phyloP scores from a whole-genome alignment of 2,113 vertebrate species.

The Embiotoca jacksoni region DNA sequence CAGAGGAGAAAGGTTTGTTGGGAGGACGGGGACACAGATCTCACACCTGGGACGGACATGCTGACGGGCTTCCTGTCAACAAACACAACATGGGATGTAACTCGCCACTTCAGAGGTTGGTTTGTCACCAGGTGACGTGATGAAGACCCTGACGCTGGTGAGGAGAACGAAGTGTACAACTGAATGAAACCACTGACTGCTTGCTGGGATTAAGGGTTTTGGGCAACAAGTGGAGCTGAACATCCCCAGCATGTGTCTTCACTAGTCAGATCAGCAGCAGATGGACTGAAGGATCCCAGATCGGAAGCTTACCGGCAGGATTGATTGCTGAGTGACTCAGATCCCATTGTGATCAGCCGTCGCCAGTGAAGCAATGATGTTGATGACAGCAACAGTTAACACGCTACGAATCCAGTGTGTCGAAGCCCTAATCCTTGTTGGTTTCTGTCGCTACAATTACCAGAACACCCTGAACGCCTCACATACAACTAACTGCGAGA shows the following conservation, averaged over 20 bases:
- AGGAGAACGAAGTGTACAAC: neutral
- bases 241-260: neutral
- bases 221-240: conserved; percentile 8
- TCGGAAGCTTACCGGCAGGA: neutral
- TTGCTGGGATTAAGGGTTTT: neutral
- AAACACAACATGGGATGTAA: neutral
- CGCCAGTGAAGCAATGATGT: neutral
- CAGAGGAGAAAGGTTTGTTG: no score
- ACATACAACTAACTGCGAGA: no score
- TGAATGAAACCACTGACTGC: neutral
- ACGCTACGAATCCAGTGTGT: no score
- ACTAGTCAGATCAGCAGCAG: neutral
- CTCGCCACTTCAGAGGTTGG: no score
- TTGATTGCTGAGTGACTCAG: neutral
- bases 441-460: no score
- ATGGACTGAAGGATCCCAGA: neutral
- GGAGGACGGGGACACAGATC: neutral
- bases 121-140: neutral
- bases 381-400: no score
- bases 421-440: no score
- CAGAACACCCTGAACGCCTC: no score
- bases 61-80: conserved; percentile 23
- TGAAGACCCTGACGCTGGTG: neutral
- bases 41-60: neutral
- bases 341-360: neutral